Base-by-base conservation (phyloP, 23 tunicate genomes). In the Halocynthia aurantium region DNA sequence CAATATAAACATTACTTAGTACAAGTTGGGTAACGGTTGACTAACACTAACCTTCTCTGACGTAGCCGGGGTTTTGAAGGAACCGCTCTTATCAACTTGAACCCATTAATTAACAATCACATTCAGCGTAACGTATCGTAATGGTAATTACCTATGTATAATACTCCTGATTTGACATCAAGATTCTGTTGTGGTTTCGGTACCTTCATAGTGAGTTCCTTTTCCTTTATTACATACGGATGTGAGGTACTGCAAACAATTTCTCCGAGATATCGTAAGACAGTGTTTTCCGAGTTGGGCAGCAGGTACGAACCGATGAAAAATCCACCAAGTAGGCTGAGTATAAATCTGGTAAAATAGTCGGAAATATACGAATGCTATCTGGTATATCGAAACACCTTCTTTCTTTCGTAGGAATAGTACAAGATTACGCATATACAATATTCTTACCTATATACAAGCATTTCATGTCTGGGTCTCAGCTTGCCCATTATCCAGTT, bases 391-490 rank as follows among this genome's bases (percentile, higher is more conserved):
- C 44, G 4, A 31, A 31, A 0, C 44, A 31, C 44, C 44, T 31
- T 31, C 4, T 31, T 31, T 31, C 1, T 0, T 31, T 4, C 44
- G 44, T 31, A 31, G 1, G 44, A 31, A 31, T 31, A 31, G 4
- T 31, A 31, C 44, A 31, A 31, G 2, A 31, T 1, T 4, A 31
- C 44, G 44, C 44, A 31, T 31, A 31, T 31, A 31, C 44, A 31
- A 31, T 67, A 15, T 19, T 67, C 76, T 40, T 74, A 74, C 78
- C 78, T 55, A 50, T 74, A 74, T 49, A 74, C 78, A 12, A 74
- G 20, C 78, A 74, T 74, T 74, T 74, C 78, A 74, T 54, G 31
- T 55, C 55, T 62, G 31, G n/a, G 55, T 62, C 78, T 74, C 21
- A 74, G 56, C 57, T 54, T 74, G 2, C 60, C 78, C 78, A 74